Percentiles rank a stretch among this genome's conserved stretches.
These are phyloP conservation scores for Ips nitidus DNA, from an alignment of 1,140 invertebrate genomes.

Conservation along the genomic window DNA sequence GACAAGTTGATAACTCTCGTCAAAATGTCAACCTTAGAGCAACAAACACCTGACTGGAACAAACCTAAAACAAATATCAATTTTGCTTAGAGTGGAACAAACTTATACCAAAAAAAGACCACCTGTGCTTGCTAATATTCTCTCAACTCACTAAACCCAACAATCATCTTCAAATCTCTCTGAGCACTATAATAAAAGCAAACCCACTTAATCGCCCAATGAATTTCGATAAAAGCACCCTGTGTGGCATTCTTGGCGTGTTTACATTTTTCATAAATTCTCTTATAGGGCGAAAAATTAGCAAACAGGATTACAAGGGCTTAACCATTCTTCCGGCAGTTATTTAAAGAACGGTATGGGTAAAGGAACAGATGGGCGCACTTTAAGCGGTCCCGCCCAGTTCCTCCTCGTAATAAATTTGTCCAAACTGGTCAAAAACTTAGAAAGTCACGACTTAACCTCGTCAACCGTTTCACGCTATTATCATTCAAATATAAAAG, in stretches of 20 bases:
- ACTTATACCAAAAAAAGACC: not conserved
- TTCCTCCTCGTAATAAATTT: too few relatives aligned
- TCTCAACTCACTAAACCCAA: conserved; percentile 3
- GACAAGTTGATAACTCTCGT: too few relatives aligned
- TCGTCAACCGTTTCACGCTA: not conserved
- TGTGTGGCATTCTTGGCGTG: conserved; percentile 27
- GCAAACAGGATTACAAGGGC: conserved; percentile 35
- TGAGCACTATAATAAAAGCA: conserved; percentile 3
- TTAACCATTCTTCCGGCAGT: conserved; percentile 33
- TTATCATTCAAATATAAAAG: not conserved
- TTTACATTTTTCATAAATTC: conserved; percentile 34
- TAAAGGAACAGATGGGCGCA: conserved; percentile 28
- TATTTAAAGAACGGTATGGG: conserved; percentile 21
- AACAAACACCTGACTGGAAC: too few relatives aligned
- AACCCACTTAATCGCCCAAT: conserved; percentile 14
- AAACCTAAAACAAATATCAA: not conserved
- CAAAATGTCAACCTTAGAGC: too few relatives aligned
- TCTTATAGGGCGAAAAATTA: conserved; percentile 35
- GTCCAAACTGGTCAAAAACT: not conserved
- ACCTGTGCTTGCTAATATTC: conserved; percentile 9
- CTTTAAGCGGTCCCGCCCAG: conserved; percentile 1
- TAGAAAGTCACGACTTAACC: not conserved
- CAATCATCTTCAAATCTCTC: not conserved
- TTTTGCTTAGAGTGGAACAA: not conserved
- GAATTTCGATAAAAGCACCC: conserved; percentile 19